These are phyloP conservation scores for Rotaria magnacalcarata DNA, from an alignment of 2,888 invertebrate genomes.

Conservation along the genomic window DNA sequence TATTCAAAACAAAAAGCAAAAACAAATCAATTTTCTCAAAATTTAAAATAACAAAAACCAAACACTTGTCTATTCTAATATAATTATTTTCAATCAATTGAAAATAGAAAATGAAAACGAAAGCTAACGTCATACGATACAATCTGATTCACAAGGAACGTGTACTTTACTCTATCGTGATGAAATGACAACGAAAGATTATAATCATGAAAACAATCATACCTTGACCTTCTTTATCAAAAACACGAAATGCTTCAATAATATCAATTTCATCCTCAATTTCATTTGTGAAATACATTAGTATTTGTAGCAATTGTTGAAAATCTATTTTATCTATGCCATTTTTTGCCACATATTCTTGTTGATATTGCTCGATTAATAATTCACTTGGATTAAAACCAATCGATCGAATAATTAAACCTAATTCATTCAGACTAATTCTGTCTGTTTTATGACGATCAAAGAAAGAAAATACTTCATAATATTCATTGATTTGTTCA, in stretches of 20 bases:
- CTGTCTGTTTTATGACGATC: not conserved
- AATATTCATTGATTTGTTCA: not conserved
- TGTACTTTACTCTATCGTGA: not conserved
- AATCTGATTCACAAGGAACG: not conserved
- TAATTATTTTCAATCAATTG: too few relatives aligned
- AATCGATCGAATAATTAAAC: not conserved
- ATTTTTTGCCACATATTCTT: not conserved
- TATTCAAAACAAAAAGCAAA: too few relatives aligned
- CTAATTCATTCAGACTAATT: not conserved
- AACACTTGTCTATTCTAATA: too few relatives aligned
- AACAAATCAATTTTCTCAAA: too few relatives aligned
- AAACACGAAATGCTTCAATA: slow-evolving; percentile 36
- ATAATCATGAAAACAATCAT: not conserved
- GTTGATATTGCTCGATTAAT: not conserved
- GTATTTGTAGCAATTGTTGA: slow-evolving; percentile 27
- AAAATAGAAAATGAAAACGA: not conserved
- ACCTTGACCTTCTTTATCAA: slow-evolving; percentile 36
- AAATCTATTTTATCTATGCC: not conserved
- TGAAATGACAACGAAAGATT: not conserved
- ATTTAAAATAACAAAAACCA: too few relatives aligned
- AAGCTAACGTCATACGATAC: not conserved
- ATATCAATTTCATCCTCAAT: slow-evolving; percentile 12
- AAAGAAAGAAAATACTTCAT: not conserved
- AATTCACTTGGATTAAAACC: slow-evolving; percentile 19
- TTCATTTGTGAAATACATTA: not conserved